phyloP scores from a whole-genome alignment of 2,888 invertebrate genomes.

The Dioctria linearis region DNA sequence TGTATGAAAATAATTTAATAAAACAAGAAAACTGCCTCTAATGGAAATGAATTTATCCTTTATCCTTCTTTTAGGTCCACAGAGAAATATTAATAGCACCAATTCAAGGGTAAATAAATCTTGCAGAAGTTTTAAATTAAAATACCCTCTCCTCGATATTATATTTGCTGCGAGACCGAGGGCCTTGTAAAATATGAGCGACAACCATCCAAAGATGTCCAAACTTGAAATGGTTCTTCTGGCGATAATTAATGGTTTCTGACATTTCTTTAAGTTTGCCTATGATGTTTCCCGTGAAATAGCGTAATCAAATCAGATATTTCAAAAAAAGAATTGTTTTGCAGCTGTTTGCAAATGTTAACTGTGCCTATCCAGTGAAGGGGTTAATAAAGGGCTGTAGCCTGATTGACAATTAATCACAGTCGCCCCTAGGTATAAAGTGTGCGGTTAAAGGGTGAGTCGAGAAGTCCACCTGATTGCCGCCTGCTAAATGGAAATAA shows the following conservation, averaged over 20 bases:
- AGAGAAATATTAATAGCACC: conserved; percentile 3
- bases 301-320: conserved; percentile 34
- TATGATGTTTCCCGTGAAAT: conserved; percentile 24
- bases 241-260: conserved; percentile 39
- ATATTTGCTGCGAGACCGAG: not conserved
- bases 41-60: conserved; percentile 19
- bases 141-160: conserved; percentile 25
- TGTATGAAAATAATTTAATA: no score
- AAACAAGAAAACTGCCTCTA: not conserved
- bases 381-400: conserved; percentile 28
- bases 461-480: conserved; percentile 5
- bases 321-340: conserved; percentile 41
- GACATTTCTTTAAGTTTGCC: conserved; percentile 40
- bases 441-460: conserved; percentile 15
- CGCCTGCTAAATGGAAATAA: not conserved
- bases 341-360: conserved; percentile 33
- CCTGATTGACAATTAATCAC: conserved; percentile 40
- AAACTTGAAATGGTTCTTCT: conserved; percentile 24
- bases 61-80: not conserved
- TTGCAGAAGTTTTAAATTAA: conserved; percentile 31
- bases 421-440: conserved; percentile 11
- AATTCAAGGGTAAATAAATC: conserved; percentile 23
- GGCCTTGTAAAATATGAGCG: conserved; percentile 47
- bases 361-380: not conserved
- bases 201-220: conserved; percentile 46